Percentiles rank a stretch among this genome's conserved stretches.
These are phyloP conservation scores for Pristionchus entomophagus DNA, from an alignment of 2,888 invertebrate species.

Conservation along the genomic window DNA sequence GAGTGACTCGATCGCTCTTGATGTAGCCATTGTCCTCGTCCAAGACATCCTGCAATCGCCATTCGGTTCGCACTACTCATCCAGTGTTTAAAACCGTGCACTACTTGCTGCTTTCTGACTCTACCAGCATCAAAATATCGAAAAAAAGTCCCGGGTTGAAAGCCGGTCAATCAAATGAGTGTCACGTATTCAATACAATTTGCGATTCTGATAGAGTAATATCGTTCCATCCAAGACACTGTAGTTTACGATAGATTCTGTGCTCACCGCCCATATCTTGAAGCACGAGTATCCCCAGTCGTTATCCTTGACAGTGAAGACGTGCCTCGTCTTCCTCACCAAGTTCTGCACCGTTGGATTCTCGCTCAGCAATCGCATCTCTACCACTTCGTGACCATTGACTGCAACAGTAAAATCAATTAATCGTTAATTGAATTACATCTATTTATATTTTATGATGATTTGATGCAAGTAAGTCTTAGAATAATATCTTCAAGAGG, in stretches of 20 bases:
- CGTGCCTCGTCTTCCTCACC: conserved; percentile 86
- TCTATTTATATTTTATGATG: too few species aligned
- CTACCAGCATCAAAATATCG: too few species aligned
- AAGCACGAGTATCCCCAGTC: conserved; percentile 97
- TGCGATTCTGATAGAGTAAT: too few species aligned
- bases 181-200: too few species aligned
- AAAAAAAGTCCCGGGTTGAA: too few species aligned
- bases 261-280: conserved; percentile 85
- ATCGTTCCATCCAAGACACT: too few species aligned
- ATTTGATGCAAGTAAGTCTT: too few species aligned
- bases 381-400: conserved; percentile 98
- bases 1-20: conserved; percentile 88
- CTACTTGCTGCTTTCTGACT: neutral
- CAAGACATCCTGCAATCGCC: conserved; percentile 83
- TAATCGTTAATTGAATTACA: too few species aligned
- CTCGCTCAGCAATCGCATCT: conserved; percentile 90
- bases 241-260: too few species aligned
- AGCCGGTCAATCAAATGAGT: too few species aligned
- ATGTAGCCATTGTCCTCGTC: conserved; percentile 93
- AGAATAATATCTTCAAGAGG: too few species aligned
- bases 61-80: neutral
- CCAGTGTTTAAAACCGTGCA: neutral
- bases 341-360: conserved; percentile 85
- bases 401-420: conserved; percentile 76
- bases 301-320: conserved; percentile 93